A percentile compares a stretch with the other conserved stretches of the same genome.
Evolutionary conservation across 2,113 vertebrate genomes (phyloP).

Genomic region (Agelaius tricolor): DNA sequence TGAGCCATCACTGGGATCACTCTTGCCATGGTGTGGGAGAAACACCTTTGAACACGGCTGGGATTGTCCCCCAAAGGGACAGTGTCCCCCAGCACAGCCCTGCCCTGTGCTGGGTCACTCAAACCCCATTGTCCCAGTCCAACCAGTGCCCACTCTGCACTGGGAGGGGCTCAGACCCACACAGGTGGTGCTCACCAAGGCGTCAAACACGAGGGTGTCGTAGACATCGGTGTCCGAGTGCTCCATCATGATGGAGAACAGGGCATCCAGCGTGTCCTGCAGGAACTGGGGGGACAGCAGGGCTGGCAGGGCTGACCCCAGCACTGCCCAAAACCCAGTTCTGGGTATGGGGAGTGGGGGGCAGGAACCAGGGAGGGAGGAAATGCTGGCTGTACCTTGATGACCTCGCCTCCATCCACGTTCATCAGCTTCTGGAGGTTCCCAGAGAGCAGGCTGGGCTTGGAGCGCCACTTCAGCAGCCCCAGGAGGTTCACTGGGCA

Average conservation of each 20-base stretch:
- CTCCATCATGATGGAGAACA: conserved; percentile 91
- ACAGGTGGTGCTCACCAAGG: conserved; percentile 72
- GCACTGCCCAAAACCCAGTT: fast-evolving
- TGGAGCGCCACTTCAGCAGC: conserved; percentile 68
- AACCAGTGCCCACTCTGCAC: neutral
- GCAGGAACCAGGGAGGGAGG: neutral
- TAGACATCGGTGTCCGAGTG: conserved; percentile 82
- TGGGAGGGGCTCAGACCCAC: neutral
- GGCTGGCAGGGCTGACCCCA: neutral
- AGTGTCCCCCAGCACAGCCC: neutral
- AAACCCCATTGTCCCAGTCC: neutral
- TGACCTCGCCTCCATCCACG: conserved; percentile 67
- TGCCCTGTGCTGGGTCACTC: fast-evolving
- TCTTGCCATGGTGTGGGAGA: neutral
- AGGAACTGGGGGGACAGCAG: conserved; percentile 75
- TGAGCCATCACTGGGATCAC: fast-evolving
- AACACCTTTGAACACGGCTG: neutral
- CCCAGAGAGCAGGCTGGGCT: conserved; percentile 37
- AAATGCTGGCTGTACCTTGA: conserved; percentile 39
- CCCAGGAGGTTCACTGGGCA: conserved; percentile 61
- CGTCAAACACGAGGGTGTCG: conserved; percentile 81
- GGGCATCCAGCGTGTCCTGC: conserved; percentile 85
- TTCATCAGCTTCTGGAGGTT: conserved; percentile 72
- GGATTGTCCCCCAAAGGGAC: neutral
- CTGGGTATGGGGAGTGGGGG: fast-evolving